Conservation (phyloP, 1,140 invertebrate genomes). For the Campodea augens region DNA sequence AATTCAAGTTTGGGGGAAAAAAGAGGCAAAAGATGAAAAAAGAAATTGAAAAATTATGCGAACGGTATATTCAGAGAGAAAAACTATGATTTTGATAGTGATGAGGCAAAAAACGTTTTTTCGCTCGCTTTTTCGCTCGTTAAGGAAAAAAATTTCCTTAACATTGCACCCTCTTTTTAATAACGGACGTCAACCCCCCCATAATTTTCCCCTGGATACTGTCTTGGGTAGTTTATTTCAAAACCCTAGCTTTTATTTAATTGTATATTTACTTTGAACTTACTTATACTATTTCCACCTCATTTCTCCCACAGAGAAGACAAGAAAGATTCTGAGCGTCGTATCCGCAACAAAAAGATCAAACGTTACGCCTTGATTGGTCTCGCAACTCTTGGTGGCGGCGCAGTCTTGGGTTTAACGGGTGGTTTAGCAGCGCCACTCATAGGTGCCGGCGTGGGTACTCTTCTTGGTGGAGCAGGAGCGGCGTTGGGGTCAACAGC, state of each 20-base stretch:
- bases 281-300: constrained; percentile 3
- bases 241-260: not conserved
- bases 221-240: too few relatives aligned
- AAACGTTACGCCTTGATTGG: constrained; percentile 42
- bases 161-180: too few relatives aligned
- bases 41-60: too few relatives aligned
- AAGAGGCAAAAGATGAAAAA: too few relatives aligned
- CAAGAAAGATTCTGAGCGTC: constrained; percentile 25
- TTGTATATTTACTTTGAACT: constrained; percentile 2
- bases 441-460: constrained; percentile 40
- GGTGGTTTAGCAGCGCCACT: constrained; percentile 45
- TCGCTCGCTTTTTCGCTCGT: too few relatives aligned
- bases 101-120: too few relatives aligned
- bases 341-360: constrained; percentile 32
- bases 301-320: constrained; percentile 20
- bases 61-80: too few relatives aligned
- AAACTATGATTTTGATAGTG: too few relatives aligned
- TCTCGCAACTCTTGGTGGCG: constrained; percentile 40
- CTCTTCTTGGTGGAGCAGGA: constrained; percentile 32
- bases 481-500: constrained; percentile 36
- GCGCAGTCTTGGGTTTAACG: constrained; percentile 41
- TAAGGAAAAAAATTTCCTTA: too few relatives aligned
- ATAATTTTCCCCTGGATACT: too few relatives aligned
- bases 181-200: too few relatives aligned
- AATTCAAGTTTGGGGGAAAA: too few relatives aligned